Evolutionary conservation across 2,888 invertebrate genomes (phyloP).

Genomic region (Tupiocoris notatus): DNA sequence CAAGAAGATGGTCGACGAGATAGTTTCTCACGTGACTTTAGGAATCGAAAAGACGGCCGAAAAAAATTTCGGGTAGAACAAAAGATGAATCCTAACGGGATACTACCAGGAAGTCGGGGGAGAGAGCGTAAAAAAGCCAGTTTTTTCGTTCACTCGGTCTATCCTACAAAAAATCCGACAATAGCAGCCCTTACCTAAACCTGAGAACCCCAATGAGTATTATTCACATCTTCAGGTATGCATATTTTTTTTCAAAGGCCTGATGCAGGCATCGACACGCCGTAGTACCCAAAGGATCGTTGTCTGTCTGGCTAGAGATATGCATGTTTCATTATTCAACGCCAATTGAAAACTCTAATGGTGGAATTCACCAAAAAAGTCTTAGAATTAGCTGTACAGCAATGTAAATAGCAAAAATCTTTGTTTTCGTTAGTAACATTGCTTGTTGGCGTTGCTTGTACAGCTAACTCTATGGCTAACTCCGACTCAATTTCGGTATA

Average conservation of each 20-base stretch:
- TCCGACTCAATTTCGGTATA: too few relatives aligned
- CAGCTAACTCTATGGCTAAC: too few relatives aligned
- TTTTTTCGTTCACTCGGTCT: constrained; percentile 16
- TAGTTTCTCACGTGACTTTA: not conserved
- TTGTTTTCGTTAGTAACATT: too few relatives aligned
- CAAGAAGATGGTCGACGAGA: not conserved
- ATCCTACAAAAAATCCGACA: not conserved
- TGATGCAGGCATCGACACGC: not conserved
- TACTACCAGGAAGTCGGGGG: constrained; percentile 30
- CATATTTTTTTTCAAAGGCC: not conserved
- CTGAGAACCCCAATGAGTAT: not conserved
- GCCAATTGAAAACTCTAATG: not conserved
- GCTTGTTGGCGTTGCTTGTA: too few relatives aligned
- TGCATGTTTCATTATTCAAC: not conserved
- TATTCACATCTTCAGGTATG: not conserved
- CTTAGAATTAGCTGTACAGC: too few relatives aligned
- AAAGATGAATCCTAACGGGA: constrained; percentile 26
- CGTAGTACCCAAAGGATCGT: not conserved
- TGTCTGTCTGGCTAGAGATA: not conserved
- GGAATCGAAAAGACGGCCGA: not conserved
- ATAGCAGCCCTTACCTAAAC: not conserved
- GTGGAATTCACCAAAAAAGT: too few relatives aligned
- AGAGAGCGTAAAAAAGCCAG: constrained; percentile 14
- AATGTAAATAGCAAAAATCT: too few relatives aligned
- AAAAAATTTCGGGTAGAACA: constrained; percentile 29